Evolutionary conservation across 2,797 vertebrate species (phyloP).

Genomic region (Columba guinea): DNA sequence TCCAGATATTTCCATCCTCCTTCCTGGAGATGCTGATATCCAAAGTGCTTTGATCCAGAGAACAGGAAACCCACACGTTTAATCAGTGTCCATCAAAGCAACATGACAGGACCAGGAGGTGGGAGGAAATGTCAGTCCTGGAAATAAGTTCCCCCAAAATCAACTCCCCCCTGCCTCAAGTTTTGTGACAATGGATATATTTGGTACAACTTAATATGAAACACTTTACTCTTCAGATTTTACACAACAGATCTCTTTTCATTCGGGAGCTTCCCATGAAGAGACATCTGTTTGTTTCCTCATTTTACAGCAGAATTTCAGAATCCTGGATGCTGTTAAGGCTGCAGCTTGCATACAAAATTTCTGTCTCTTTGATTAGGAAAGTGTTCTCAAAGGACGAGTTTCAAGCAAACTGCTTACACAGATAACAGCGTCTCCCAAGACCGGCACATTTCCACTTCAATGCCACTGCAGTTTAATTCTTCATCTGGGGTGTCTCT

Average conservation of each 20-base stretch:
- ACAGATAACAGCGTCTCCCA: not conserved
- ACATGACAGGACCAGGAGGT: too few relatives aligned
- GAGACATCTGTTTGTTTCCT: not conserved
- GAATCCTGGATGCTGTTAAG: not conserved
- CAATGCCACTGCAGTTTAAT: not conserved
- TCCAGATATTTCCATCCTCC: not conserved
- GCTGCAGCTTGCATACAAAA: not conserved
- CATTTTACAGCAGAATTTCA: not conserved
- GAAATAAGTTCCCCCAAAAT: not conserved
- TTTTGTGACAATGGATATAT: not conserved
- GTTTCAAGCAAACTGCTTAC: slow-evolving; percentile 5
- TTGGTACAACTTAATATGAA: not conserved
- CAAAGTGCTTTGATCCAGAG: not conserved
- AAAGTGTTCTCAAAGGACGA: not conserved
- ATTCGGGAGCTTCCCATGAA: not conserved
- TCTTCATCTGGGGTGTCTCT: not conserved
- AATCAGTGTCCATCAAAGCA: not conserved
- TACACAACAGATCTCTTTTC: not conserved
- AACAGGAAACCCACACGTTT: not conserved
- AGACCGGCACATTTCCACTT: not conserved
- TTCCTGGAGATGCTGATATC: not conserved
- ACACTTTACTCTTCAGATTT: not conserved
- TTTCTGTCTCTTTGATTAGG: not conserved
- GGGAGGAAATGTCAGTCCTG: not conserved
- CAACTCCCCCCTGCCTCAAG: not conserved